Evolutionary conservation across 1,140 invertebrate genomes (phyloP).

Genomic region (Nautilus pompilius): DNA sequence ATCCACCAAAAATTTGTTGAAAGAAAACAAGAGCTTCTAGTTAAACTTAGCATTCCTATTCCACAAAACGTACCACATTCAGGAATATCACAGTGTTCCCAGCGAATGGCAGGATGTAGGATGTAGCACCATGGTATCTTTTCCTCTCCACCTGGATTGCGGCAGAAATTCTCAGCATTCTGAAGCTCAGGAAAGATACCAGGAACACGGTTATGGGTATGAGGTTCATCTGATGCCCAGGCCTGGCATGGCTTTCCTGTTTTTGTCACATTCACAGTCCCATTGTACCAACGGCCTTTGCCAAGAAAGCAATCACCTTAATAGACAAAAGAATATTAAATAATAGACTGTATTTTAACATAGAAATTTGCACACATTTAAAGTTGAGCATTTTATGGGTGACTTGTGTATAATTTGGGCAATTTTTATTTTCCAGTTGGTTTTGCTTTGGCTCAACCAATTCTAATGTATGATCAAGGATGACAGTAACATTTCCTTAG

Average conservation of each 20-base stretch:
- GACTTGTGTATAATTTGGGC: too few relatives aligned
- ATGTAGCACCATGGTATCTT: conserved; percentile 94
- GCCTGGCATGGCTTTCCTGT: conserved; percentile 80
- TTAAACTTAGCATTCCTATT: too few relatives aligned
- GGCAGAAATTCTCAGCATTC: conserved; percentile 87
- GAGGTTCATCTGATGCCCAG: conserved; percentile 83
- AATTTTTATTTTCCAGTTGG: too few relatives aligned
- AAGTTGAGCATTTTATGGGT: too few relatives aligned
- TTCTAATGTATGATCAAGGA: too few relatives aligned
- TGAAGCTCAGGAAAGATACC: conserved; percentile 86
- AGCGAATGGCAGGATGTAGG: conserved; percentile 70
- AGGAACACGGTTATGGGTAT: conserved; percentile 76
- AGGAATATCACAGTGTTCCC: conserved; percentile 74
- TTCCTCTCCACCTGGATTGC: conserved; percentile 94
- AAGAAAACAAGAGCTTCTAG: too few relatives aligned
- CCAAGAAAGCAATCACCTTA: conserved; percentile 69
- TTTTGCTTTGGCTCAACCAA: too few relatives aligned
- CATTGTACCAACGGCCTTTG: conserved; percentile 87
- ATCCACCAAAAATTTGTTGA: too few relatives aligned
- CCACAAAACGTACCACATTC: conserved; percentile 44
- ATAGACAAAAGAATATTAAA: conserved; percentile 10
- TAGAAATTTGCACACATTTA: too few relatives aligned
- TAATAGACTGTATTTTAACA: too few relatives aligned
- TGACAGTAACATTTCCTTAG: too few relatives aligned
- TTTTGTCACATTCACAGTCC: conserved; percentile 80